phyloP scores from a whole-genome alignment of 2,113 vertebrate genomes.

The Brachypodius melanocephalos region DNA sequence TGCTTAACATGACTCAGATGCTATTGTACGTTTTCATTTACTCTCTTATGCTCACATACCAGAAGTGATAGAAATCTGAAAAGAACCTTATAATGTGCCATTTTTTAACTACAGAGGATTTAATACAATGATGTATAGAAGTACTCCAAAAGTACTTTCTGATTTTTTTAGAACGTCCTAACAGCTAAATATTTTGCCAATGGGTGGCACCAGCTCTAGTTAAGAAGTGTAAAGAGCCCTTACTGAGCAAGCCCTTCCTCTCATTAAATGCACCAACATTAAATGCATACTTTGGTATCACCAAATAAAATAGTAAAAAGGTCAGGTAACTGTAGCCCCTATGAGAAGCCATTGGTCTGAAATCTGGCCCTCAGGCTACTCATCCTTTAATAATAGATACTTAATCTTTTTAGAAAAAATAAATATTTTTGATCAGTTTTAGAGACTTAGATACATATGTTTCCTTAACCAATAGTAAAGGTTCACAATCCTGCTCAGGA shows the following conservation, averaged over 20 bases:
- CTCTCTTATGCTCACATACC: neutral
- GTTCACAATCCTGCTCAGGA: neutral
- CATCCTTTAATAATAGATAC: neutral
- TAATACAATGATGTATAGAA: neutral
- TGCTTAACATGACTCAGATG: neutral
- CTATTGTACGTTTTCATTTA: neutral
- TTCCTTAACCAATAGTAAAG: neutral
- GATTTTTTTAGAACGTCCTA: neutral
- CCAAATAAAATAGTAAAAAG: neutral
- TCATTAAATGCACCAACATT: neutral
- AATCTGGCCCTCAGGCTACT: neutral
- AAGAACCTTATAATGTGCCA: neutral
- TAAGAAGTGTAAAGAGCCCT: neutral
- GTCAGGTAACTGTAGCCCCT: neutral
- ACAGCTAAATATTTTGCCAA: neutral
- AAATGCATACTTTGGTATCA: neutral
- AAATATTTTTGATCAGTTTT: neutral
- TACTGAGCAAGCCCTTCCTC: neutral
- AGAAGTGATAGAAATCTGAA: neutral
- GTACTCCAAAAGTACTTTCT: neutral
- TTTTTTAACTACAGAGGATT: neutral
- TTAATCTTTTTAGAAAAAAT: neutral
- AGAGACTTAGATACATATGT: neutral
- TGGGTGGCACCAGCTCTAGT: conserved; percentile 22
- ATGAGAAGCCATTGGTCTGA: neutral